Base-by-base conservation (phyloP, 2,888 invertebrate genomes). In the Neoascia interrupta region DNA sequence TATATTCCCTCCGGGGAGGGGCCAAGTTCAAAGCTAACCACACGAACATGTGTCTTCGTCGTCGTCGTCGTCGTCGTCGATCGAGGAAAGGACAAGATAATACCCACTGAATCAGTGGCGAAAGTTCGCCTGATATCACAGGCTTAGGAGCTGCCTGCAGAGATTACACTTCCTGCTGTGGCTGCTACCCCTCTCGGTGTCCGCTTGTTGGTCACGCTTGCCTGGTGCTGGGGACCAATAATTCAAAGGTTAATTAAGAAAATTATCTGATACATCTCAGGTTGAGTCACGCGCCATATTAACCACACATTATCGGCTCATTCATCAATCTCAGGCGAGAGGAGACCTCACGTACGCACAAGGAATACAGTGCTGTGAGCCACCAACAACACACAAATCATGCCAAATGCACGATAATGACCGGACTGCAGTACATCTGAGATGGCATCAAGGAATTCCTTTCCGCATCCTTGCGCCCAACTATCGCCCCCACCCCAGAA, bases 281-380 rank as follows among this genome's bases (percentile, higher is more conserved):
- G 54, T 28, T 56, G 64, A 66, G 64, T 75, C 75, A 75, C 75
- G 69, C 64, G 43, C 69, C 75, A 36, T 54, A 81, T 81, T 75
- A 80, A 80, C 74, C 75, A 64, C 81, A 75, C 70, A 81, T 81
- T 81, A 81, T 81, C 81, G 69, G 37, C 43, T 75, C 75, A 70
- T 81, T 60, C 75, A 81, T 81, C 81, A 81, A 68, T 58, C 66
- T 45, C 15, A 26, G 15, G 16, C 31, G 18, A 37, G n/a, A n/a
- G 43, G 15, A 41, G 26, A 26, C 8, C 4, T 3, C 16, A n/a
- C 15, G 8, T 6, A 26, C 6, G 16, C 19, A 5, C 16, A 8
- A 31, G 31, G 26, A 1, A 18, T n/a, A n/a, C 41, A n/a, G 31
- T 23, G 19, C 36, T 16, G 6, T 31, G 63, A 58, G n/a, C n/a